Evolutionary conservation across 2,113 vertebrate genomes (phyloP).

Genomic region (Syrmaticus mikado): DNA sequence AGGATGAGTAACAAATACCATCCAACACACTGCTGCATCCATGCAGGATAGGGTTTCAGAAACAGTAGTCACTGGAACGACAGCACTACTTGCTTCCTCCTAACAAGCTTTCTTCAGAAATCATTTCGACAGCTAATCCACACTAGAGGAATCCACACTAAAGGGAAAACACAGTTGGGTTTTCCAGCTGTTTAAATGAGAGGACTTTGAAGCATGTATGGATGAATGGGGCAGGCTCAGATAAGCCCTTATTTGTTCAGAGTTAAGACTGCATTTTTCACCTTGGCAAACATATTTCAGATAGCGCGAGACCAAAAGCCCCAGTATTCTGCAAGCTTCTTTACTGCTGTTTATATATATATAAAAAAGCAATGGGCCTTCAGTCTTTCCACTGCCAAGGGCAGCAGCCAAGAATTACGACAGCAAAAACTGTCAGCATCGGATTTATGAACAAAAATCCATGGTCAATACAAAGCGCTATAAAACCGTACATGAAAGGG

Average conservation of each 20-base stretch:
- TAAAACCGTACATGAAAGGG: background rate
- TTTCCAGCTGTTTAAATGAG: background rate
- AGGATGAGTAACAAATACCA: conserved; percentile 39
- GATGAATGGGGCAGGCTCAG: background rate
- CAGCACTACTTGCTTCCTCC: background rate
- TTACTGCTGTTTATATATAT: background rate
- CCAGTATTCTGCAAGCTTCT: background rate
- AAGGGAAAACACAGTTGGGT: background rate
- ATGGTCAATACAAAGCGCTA: background rate
- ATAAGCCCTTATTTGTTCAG: background rate
- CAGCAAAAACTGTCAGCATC: background rate
- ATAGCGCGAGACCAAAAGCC: background rate
- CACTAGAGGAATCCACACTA: background rate
- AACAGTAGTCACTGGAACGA: background rate
- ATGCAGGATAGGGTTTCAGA: background rate
- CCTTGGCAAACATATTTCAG: conserved; percentile 23
- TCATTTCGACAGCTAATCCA: background rate
- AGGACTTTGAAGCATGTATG: background rate
- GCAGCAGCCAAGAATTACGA: conserved; percentile 2
- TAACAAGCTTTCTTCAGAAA: background rate
- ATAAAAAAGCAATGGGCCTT: background rate
- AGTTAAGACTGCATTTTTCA: conserved; percentile 3
- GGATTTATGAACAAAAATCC: background rate
- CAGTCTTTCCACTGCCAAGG: background rate
- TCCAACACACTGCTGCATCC: background rate